These are phyloP conservation scores for Chiridota heheva DNA, from an alignment of 35 echinoderm and acorn worm genomes.

Conservation along the genomic window DNA sequence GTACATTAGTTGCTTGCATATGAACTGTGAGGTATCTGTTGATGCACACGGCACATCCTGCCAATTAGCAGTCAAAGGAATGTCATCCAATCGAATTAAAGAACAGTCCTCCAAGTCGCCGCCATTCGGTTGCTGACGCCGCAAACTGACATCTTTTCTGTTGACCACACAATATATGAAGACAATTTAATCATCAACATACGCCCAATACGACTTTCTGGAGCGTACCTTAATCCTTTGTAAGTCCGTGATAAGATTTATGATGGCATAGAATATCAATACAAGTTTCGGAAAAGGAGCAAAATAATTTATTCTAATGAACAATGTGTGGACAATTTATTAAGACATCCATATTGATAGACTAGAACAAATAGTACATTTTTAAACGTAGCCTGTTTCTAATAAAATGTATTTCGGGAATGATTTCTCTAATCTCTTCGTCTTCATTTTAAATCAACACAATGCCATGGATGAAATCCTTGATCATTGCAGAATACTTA, in stretches of 20 bases:
- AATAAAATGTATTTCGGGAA: too few relatives aligned
- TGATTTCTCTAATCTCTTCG: too few relatives aligned
- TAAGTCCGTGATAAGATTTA: neutral
- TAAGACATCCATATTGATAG: too few relatives aligned
- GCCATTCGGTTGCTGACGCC: slow-evolving; percentile 53
- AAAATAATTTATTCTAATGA: too few relatives aligned
- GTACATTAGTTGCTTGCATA: slow-evolving; percentile 72
- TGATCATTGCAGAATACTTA: neutral
- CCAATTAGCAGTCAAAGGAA: slow-evolving; percentile 67
- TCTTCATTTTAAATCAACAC: neutral
- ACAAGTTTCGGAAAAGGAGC: too few relatives aligned
- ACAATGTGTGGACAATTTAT: too few relatives aligned
- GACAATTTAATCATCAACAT: neutral
- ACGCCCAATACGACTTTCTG: neutral
- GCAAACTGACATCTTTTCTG: neutral
- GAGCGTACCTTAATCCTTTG: neutral
- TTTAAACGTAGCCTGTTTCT: too few relatives aligned
- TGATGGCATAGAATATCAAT: neutral
- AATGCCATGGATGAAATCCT: neutral
- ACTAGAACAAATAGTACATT: too few relatives aligned
- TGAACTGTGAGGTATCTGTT: slow-evolving; percentile 50
- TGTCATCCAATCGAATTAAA: slow-evolving; percentile 42
- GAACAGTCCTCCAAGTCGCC: slow-evolving; percentile 62
- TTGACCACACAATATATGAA: neutral
- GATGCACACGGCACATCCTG: slow-evolving; percentile 79